Evolutionary conservation across 1,140 invertebrate genomes (phyloP).

Genomic region (Trichonephila clavata): DNA sequence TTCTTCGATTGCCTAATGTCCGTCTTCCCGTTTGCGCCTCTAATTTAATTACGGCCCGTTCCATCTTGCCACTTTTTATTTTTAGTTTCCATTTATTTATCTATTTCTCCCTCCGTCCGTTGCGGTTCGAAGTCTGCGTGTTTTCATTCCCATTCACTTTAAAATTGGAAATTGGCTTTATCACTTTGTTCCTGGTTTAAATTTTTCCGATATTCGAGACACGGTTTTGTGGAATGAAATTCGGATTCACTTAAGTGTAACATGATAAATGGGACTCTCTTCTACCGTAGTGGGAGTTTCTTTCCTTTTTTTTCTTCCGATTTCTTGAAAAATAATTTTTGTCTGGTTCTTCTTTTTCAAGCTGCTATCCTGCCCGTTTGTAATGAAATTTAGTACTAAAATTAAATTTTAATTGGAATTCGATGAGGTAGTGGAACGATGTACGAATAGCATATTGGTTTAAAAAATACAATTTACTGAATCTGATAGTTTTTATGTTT

Average conservation of each 20-base stretch:
- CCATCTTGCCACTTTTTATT: background rate
- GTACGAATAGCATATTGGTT: no score
- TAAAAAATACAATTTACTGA: no score
- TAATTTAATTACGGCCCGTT: slow-evolving; percentile 54
- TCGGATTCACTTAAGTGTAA: background rate
- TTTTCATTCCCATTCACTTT: background rate
- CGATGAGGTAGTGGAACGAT: no score
- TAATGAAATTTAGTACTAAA: no score
- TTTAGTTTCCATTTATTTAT: background rate
- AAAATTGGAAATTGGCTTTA: slow-evolving; percentile 18
- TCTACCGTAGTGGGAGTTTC: background rate
- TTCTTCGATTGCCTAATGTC: slow-evolving; percentile 60
- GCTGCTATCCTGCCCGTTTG: no score
- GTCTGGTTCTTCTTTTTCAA: no score
- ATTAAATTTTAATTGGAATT: no score
- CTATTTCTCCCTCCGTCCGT: background rate
- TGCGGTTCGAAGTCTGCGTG: background rate
- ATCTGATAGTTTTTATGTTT: no score
- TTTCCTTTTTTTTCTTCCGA: background rate
- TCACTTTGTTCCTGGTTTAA: background rate
- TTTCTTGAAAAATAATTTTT: no score
- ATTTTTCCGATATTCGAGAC: slow-evolving; percentile 13
- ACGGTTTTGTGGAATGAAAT: background rate
- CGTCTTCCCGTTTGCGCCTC: slow-evolving; percentile 30
- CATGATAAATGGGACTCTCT: background rate